A percentile compares a stretch with the other conserved stretches of the same genome.
phyloP scores from a whole-genome alignment of 37 sponge, comb jelly and placozoan genomes.

The Agelas oroides region DNA sequence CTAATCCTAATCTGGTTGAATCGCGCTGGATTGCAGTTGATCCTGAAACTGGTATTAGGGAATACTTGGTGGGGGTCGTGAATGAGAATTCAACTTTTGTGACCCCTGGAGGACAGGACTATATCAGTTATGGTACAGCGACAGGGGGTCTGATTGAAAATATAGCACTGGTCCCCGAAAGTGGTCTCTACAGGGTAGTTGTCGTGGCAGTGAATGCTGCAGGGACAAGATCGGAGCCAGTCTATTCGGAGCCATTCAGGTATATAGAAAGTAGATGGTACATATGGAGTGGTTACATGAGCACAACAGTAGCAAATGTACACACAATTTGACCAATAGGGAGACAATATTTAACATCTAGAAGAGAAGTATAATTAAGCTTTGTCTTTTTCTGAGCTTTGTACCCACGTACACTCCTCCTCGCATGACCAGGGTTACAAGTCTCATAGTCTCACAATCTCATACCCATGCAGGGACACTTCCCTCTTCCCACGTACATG shows the following conservation, averaged over 20 bases:
- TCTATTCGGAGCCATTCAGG: slow-evolving; percentile 47
- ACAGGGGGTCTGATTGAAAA: slow-evolving; percentile 32
- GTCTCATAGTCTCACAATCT: too few relatives aligned
- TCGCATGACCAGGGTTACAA: too few relatives aligned
- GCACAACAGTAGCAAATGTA: too few relatives aligned
- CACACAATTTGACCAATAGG: too few relatives aligned
- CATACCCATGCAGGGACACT: too few relatives aligned
- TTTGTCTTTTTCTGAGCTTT: too few relatives aligned
- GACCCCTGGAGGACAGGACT: not conserved
- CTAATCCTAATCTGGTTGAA: slow-evolving; percentile 39
- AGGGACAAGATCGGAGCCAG: slow-evolving; percentile 26
- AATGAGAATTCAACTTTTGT: slow-evolving; percentile 24
- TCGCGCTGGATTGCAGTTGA: slow-evolving; percentile 66
- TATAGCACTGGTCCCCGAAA: not conserved
- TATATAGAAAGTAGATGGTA: not conserved
- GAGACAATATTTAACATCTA: too few relatives aligned
- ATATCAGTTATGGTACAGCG: slow-evolving; percentile 16
- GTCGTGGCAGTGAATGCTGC: slow-evolving; percentile 68
- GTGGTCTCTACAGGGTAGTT: slow-evolving; percentile 51
- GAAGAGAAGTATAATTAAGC: too few relatives aligned
- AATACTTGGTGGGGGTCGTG: slow-evolving; percentile 60
- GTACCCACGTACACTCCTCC: too few relatives aligned
- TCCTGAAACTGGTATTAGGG: slow-evolving; percentile 34
- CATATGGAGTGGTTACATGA: too few relatives aligned
- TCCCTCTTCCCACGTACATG: too few relatives aligned